Evolutionary conservation across 2,113 vertebrate genomes (phyloP).

Genomic region (Acanthisitta chloris): DNA sequence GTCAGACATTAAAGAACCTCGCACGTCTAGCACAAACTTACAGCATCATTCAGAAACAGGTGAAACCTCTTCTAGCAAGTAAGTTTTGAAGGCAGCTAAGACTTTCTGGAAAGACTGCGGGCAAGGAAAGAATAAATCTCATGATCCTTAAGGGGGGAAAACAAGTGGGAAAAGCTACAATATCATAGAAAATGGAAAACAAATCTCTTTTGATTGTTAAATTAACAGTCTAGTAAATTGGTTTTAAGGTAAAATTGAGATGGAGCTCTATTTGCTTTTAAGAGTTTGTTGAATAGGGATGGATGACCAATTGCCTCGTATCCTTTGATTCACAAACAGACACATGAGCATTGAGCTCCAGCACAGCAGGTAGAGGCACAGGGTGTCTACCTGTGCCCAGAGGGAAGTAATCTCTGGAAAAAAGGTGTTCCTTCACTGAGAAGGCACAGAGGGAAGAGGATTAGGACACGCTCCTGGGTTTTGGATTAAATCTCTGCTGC

Average conservation of each 20-base stretch:
- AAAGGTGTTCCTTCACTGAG: neutral
- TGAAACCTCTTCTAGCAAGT: neutral
- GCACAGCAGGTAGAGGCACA: neutral
- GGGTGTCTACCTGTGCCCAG: too few species aligned
- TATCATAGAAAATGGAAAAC: neutral
- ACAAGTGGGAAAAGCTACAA: neutral
- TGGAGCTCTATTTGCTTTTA: neutral
- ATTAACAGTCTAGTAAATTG: neutral
- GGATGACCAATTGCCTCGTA: neutral
- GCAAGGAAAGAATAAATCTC: neutral
- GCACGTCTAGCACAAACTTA: neutral
- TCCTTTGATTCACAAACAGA: neutral
- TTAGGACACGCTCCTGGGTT: rapidly evolving
- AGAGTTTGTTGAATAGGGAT: neutral
- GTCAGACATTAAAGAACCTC: neutral
- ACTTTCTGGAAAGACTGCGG: neutral
- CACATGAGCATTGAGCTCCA: rapidly evolving
- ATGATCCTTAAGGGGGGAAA: neutral
- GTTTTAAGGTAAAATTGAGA: neutral
- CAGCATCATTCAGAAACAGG: neutral
- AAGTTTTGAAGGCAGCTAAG: neutral
- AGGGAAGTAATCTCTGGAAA: neutral
- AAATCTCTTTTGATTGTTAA: neutral
- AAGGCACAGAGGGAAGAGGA: neutral
- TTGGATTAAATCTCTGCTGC: neutral